Evolutionary conservation across 2,888 invertebrate species (phyloP).

Genomic region (Melinopterus prodromus): DNA sequence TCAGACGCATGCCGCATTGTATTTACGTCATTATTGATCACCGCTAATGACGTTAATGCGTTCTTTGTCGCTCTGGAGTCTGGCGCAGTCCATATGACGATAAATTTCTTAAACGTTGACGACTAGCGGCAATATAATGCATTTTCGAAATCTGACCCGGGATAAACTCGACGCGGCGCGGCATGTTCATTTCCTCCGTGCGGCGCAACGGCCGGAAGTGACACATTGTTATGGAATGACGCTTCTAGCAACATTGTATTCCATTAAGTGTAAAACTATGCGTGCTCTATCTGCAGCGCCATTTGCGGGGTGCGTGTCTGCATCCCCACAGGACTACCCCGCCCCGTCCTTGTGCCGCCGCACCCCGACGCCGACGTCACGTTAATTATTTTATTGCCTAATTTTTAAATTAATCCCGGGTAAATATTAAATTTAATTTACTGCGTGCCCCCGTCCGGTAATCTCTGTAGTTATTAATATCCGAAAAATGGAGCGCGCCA

Average conservation of each 20-base stretch:
- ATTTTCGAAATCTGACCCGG: slow-evolving; percentile 22
- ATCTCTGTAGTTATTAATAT: no score
- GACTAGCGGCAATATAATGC: slow-evolving; percentile 1
- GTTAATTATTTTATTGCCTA: slow-evolving; percentile 40
- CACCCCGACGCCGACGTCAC: slow-evolving; percentile 39
- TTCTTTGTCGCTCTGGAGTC: background rate
- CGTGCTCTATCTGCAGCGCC: slow-evolving; percentile 55
- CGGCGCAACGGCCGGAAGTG: slow-evolving; percentile 52
- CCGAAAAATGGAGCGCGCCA: no score
- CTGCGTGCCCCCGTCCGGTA: background rate
- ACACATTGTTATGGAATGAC: slow-evolving; percentile 49
- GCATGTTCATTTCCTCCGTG: slow-evolving; percentile 43
- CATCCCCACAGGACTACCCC: slow-evolving; percentile 46
- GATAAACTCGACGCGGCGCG: background rate
- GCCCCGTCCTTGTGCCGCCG: slow-evolving; percentile 44
- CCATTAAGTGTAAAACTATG: slow-evolving; percentile 54
- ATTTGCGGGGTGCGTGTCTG: slow-evolving; percentile 43
- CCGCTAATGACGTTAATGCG: background rate
- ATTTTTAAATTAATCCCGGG: slow-evolving; percentile 36
- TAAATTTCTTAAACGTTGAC: background rate
- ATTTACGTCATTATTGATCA: background rate
- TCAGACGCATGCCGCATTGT: background rate
- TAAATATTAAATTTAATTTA: slow-evolving; percentile 36
- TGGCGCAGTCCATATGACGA: background rate
- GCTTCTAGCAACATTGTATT: slow-evolving; percentile 47